Conservation (phyloP, 2,797 vertebrate genomes). For the Astyanax mexicanus region DNA sequence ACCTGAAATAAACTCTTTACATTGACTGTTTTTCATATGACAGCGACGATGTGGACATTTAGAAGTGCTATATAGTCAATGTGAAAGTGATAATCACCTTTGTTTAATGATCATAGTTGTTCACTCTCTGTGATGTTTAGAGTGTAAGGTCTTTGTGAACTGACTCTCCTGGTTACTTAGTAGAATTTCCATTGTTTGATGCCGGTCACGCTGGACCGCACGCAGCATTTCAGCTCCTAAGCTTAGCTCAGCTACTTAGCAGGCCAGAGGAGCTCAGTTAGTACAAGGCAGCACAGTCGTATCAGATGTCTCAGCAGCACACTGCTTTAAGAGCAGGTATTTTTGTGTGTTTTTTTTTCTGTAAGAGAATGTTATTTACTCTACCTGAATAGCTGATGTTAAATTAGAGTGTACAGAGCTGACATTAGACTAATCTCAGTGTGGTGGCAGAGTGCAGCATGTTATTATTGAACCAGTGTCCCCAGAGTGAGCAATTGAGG, state of each 20-base stretch:
- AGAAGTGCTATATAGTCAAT: too few species aligned
- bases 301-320: neutral
- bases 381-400: neutral
- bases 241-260: slow-evolving; percentile 1
- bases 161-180: neutral
- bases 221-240: neutral
- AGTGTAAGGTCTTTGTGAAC: neutral
- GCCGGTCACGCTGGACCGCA: neutral
- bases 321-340: neutral
- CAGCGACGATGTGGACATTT: too few species aligned
- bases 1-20: too few species aligned
- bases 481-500: neutral
- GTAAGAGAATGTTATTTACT: neutral
- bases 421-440: too few species aligned
- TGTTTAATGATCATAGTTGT: neutral
- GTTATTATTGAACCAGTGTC: neutral
- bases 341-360: neutral
- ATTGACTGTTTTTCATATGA: too few species aligned
- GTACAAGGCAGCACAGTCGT: neutral
- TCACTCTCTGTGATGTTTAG: neutral
- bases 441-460: neutral
- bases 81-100: too few species aligned
- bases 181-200: neutral
- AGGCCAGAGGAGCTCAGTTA: neutral
- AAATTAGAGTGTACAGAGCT: neutral